Evolutionary conservation across 2,113 vertebrate species (phyloP), one percentile per base, ranked within the genome.

Genomic region (Tringa solitaria): DNA sequence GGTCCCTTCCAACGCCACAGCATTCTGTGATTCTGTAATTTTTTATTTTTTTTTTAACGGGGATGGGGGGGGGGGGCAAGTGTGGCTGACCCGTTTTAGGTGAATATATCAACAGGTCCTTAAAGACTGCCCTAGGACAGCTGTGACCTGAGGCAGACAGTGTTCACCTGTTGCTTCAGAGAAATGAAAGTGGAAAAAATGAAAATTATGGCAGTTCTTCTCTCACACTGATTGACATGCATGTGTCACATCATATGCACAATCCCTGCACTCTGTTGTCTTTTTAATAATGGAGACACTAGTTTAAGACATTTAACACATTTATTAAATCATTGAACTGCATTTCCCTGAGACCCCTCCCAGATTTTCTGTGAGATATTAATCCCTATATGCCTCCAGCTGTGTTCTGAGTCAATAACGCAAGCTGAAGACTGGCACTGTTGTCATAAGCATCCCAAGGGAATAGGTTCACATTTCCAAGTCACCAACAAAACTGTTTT

Each of bases 171-270:
- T 90, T 80, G 10, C n/a, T 93, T 89, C 56, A n/a, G 43, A 24
- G 50, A 92, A 77, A 87, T 33, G 1, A 46, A 90, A 93, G 17
- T 20, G 11, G 11, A 82, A 94, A 91, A 39, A 24, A 56, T 8
- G 10, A 84, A 87, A 86, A 56, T 86, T 41, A 56, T 19, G 27
- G 14, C 27, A 89, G 12, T 4, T 72, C 11, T 78, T 74, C 84
- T 73, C 39, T 89, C 69, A 78, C 30, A 43, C 43, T 64, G 14
- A 26, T 26, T 77, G 57, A 41, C 13, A 19, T 17, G 23, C 45
- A 35, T 8, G 3, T 61, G 21, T 19, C 14, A 69, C 0, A 0
- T 16, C 51, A 9, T 15, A 35, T 26, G 32, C 11, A n/a, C 14
- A 41, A 21, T 10, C 12, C 67, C 65, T 53, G 16, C 21, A 63